Conservation (phyloP, 2,888 invertebrate genomes). For the Drosophila macrothrix region DNA sequence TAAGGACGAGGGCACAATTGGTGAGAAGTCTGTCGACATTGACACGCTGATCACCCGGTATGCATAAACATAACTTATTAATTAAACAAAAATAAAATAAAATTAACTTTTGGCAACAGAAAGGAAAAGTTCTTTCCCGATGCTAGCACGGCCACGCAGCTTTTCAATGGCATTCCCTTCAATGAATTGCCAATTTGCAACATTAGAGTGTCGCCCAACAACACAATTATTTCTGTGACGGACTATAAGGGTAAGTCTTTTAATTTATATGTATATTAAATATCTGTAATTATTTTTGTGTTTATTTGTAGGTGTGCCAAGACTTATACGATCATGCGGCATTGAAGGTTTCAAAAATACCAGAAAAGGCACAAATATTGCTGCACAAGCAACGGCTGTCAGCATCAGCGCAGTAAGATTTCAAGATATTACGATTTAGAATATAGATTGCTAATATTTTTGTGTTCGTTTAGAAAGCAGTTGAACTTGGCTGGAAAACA, state of each 20-base stretch:
- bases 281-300: neutral
- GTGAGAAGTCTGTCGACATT: constrained; percentile 90
- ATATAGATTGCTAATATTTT: neutral
- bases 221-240: constrained; percentile 93
- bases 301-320: constrained; percentile 85
- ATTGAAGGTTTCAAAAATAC: constrained; percentile 98
- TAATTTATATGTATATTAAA: neutral
- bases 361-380: constrained; percentile 97
- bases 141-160: constrained; percentile 88
- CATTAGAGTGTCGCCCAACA: constrained; percentile 93
- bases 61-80: constrained; percentile 30
- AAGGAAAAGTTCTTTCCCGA: constrained; percentile 91
- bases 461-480: constrained; percentile 87
- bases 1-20: constrained; percentile 91
- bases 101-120: constrained; percentile 84
- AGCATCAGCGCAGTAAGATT: constrained; percentile 89
- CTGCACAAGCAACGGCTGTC: constrained; percentile 97
- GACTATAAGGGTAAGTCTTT: constrained; percentile 88
- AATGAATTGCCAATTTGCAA: constrained; percentile 93
- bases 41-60: constrained; percentile 88
- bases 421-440: neutral
- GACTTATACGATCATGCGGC: constrained; percentile 91
- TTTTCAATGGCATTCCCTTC: constrained; percentile 92
- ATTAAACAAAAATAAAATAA: neutral
- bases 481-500: constrained; percentile 90